Conservation (phyloP, 2,797 vertebrate species). For the Acanthurus leucopareius region DNA sequence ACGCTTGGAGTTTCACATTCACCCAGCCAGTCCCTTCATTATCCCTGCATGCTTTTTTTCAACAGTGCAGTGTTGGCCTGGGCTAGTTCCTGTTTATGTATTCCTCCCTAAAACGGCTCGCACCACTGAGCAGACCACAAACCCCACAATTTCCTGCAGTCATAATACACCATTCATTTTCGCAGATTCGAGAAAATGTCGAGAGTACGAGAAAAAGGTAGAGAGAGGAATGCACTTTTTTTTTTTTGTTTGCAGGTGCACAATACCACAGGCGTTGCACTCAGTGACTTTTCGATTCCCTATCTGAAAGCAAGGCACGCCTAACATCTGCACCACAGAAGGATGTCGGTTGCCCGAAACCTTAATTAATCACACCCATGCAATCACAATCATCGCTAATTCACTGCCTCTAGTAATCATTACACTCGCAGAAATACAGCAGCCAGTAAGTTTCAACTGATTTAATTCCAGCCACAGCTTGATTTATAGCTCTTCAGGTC, state of each 20-base stretch:
- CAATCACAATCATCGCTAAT: constrained; percentile 26
- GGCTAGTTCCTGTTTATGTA: constrained; percentile 72
- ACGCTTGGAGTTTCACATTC: constrained; percentile 49
- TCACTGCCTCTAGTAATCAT: constrained; percentile 37
- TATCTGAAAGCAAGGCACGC: constrained; percentile 46
- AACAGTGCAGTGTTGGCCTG: constrained; percentile 6
- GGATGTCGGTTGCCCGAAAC: constrained; percentile 7
- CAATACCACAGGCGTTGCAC: neutral
- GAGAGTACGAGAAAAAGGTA: neutral
- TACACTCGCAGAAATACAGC: constrained; percentile 3
- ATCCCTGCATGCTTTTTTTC: constrained; percentile 13
- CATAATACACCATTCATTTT: constrained; percentile 33
- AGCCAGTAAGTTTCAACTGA: constrained; percentile 37
- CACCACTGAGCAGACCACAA: constrained; percentile 51
- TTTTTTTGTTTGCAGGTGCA: constrained; percentile 29
- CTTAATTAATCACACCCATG: constrained; percentile 21
- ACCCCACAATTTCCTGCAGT: constrained; percentile 52
- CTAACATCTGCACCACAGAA: constrained; percentile 46
- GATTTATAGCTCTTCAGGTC: constrained; percentile 48
- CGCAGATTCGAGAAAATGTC: constrained; percentile 13
- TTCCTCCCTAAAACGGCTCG: constrained; percentile 44
- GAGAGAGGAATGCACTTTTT: neutral
- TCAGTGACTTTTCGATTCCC: neutral
- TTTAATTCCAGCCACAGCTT: constrained; percentile 43
- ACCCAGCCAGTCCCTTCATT: constrained; percentile 17